Percentiles rank a stretch among this genome's conserved stretches.
Evolutionary conservation across 2,888 invertebrate genomes (phyloP).

Genomic region (Temnothorax rugatulus): DNA sequence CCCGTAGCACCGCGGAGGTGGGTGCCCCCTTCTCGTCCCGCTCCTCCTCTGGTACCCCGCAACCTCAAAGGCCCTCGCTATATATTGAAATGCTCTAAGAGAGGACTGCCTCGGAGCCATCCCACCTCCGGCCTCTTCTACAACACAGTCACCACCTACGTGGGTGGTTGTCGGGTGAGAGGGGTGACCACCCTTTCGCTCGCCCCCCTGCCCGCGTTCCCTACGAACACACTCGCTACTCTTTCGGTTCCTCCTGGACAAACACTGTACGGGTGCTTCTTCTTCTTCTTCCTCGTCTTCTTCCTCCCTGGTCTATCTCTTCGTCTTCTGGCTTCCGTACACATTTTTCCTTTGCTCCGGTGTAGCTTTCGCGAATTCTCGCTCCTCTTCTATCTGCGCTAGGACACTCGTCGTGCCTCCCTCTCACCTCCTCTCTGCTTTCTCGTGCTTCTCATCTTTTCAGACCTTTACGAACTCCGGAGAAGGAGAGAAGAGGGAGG

Average conservation of each 20-base stretch:
- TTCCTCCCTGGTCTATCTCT: constrained; percentile 27
- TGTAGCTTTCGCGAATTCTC: constrained; percentile 58
- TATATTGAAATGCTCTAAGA: constrained; percentile 85
- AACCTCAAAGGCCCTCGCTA: constrained; percentile 85
- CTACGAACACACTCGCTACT: constrained; percentile 73
- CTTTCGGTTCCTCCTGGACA: constrained; percentile 77
- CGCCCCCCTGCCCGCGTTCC: constrained; percentile 61
- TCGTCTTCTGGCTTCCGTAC: constrained; percentile 42
- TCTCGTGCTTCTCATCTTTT: constrained; percentile 54
- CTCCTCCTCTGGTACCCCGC: constrained; percentile 71
- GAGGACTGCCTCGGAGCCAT: constrained; percentile 79
- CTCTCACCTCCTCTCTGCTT: constrained; percentile 24
- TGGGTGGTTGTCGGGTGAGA: constrained; percentile 62
- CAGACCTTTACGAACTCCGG: constrained; percentile 55
- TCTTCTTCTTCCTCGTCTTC: constrained; percentile 30
- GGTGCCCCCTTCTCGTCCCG: constrained; percentile 72
- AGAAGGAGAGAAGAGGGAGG: constrained; percentile 21
- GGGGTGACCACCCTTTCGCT: constrained; percentile 73
- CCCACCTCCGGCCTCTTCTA: constrained; percentile 63
- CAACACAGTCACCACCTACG: constrained; percentile 72
- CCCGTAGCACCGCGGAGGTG: constrained; percentile 71
- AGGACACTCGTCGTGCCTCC: constrained; percentile 43
- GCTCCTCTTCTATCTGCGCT: constrained; percentile 45
- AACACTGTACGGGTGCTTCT: constrained; percentile 72
- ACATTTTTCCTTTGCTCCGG: constrained; percentile 49